Evolutionary conservation across 2,888 invertebrate species (phyloP).

Genomic region (Mongoloraphidia duomilia): DNA sequence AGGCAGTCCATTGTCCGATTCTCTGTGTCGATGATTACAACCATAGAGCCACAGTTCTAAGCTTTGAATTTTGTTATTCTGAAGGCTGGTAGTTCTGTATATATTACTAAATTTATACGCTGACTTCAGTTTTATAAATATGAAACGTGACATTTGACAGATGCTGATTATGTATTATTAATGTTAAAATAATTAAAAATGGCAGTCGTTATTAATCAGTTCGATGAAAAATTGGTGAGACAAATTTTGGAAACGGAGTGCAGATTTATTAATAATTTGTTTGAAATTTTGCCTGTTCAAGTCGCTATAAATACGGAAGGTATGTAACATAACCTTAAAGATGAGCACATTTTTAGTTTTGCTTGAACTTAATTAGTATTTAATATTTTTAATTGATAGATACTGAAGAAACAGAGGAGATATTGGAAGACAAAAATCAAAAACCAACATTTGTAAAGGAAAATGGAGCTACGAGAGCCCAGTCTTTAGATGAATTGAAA

Average conservation of each 20-base stretch:
- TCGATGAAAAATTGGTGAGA: conserved; percentile 26
- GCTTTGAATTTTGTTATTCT: too few species aligned
- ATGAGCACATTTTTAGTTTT: conserved; percentile 1
- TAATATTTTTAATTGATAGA: conserved; percentile 16
- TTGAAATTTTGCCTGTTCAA: conserved; percentile 40
- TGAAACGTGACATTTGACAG: too few species aligned
- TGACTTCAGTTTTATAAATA: too few species aligned
- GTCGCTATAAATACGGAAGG: conserved; percentile 30
- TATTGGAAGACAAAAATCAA: conserved; percentile 14
- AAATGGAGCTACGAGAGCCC: conserved; percentile 32
- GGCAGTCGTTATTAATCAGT: conserved; percentile 6
- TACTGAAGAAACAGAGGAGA: conserved; percentile 26
- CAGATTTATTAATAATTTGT: conserved; percentile 41
- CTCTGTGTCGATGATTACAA: too few species aligned
- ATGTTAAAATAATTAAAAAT: too few species aligned
- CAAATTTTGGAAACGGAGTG: conserved; percentile 38
- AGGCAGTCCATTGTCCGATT: too few species aligned
- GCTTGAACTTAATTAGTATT: conserved; percentile 1
- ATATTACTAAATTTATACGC: too few species aligned
- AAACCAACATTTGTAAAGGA: conserved; percentile 21
- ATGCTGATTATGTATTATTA: too few species aligned
- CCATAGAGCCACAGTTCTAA: too few species aligned
- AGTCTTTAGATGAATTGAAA: conserved; percentile 48
- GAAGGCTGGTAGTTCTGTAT: too few species aligned
- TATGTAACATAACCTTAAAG: conserved; percentile 1